Evolutionary conservation across 37 sponge, comb jelly and placozoan species (phyloP), one percentile per base, ranked within the genome.

Genomic region (Aphrocallistes beatrix): DNA sequence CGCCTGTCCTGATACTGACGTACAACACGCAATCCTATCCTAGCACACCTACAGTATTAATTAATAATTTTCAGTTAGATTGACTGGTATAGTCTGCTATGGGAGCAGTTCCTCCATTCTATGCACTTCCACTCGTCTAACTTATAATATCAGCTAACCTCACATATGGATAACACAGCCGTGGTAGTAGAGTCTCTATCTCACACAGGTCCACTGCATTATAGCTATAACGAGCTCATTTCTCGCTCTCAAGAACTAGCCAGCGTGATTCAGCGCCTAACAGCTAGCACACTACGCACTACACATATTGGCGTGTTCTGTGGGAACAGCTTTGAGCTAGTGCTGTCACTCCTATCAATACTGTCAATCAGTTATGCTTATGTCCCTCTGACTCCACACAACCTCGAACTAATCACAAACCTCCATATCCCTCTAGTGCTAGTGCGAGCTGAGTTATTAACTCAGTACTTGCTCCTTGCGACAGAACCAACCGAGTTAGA

Each of bases 231-330:
- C 17, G 75, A 60, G n/a, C 32, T 60, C 1, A 32, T 60, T 3
- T 6, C n/a, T 25, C 75, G 75, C 34, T 3, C n/a, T 19, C 10
- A 19, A 60, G 75, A 60, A 30, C 17, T 60, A 60, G 75, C 75
- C 3, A 13, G 21, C 17, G 8, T 30, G 8, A 19, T 60, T 6
- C 75, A 60, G 8, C 17, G 17, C 17, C 34, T 60, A 13, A 25
- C n/a, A 3, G 17, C 21, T 32, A 28, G 34, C 34, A 60, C 8
- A 19, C 17, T 25, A 28, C 75, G 28, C 3, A 6, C 34, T 32
- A n/a, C n/a, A n/a, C 75, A 60, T 60, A 60, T 60, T 13, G 75
- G 75, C n/a, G 75, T 60, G 75, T 60, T 19, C 75, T 60, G 75
- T 13, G 75, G n/a, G 75, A 60, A 60, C 34, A 60, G 75, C 21